Conservation (phyloP, 1,140 invertebrate genomes). For the Riptortus pedestris region DNA sequence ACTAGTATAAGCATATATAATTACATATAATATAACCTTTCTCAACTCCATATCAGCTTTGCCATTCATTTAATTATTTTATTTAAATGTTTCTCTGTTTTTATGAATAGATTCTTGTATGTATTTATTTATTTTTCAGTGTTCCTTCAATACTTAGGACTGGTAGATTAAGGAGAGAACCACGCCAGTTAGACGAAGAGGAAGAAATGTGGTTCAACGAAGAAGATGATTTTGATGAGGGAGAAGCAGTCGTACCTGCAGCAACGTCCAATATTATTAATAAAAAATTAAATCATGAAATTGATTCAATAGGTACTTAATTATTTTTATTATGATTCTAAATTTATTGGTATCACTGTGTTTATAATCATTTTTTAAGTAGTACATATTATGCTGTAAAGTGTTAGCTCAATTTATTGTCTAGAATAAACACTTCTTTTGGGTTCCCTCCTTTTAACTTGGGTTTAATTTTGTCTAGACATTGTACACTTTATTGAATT, state of each 20-base stretch:
- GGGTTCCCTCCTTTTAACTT: too few relatives aligned
- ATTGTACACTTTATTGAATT: too few relatives aligned
- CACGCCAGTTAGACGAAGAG: constrained; percentile 86
- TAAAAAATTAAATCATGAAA: constrained; percentile 46
- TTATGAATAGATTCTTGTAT: too few relatives aligned
- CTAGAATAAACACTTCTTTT: too few relatives aligned
- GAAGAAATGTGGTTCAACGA: constrained; percentile 99
- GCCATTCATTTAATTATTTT: too few relatives aligned
- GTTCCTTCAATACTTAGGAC: constrained; percentile 69
- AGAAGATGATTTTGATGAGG: constrained; percentile 85
- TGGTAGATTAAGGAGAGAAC: constrained; percentile 77
- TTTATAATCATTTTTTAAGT: background rate
- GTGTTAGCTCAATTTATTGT: background rate
- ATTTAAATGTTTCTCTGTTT: too few relatives aligned
- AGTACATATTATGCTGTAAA: background rate
- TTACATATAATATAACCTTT: too few relatives aligned
- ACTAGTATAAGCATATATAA: too few relatives aligned
- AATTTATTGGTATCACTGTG: too few relatives aligned
- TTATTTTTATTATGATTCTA: background rate
- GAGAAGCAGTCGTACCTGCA: constrained; percentile 53
- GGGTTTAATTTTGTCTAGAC: too few relatives aligned
- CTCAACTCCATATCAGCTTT: too few relatives aligned
- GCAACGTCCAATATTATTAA: constrained; percentile 34
- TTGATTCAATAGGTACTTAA: constrained; percentile 48
- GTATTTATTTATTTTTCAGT: constrained; percentile 33